Base-by-base conservation (phyloP, 2,888 invertebrate species). In the Leptothorax acervorum region DNA sequence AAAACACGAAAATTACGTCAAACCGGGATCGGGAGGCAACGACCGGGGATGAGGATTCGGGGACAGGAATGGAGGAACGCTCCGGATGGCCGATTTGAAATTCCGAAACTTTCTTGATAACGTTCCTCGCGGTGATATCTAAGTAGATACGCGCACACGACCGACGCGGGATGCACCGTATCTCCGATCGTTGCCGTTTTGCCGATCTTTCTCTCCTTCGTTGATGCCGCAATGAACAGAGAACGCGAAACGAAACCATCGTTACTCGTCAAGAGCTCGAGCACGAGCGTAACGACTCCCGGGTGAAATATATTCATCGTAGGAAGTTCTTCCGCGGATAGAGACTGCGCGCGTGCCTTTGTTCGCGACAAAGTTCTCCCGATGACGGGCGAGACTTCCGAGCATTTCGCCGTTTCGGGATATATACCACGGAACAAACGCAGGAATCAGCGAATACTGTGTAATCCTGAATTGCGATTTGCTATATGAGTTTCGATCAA, bases 91-190 rank as follows among this genome's bases (percentile, higher is more conserved):
- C 86, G 89, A 91, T 91, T 93, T 92, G 89, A 92, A 92, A 92
- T 93, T 93, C 92, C 87, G 82, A 92, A 93, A 93, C 88, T 93
- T 93, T 91, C 82, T 79, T 90, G 93, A 92, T 92, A 92, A 91
- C 90, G 88, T 87, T 48, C n/a, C 83, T 86, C 89, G 88, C 86
- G 86, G 83, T 82, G 75, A 84, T 82, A 86, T 82, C 82, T 74
- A 79, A 89, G 87, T 86, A 86, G 78, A 85, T 83, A 82, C 83
- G 83, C 81, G 62, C 81, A 63, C 48, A 62, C 55, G 75, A 75
- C 65, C 81, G 65, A 57, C 39, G 71, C 39, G 71, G 42, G 62
- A 31, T 42, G 60, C 82, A 48, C 48, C 82, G 85, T 82, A 83
- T 83, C 85, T 82, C 11, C 82, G 79, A 83, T 86, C 79, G 71